phyloP scores from a whole-genome alignment of 2,797 vertebrate genomes.

The Parauchenoglanis punctatus region DNA sequence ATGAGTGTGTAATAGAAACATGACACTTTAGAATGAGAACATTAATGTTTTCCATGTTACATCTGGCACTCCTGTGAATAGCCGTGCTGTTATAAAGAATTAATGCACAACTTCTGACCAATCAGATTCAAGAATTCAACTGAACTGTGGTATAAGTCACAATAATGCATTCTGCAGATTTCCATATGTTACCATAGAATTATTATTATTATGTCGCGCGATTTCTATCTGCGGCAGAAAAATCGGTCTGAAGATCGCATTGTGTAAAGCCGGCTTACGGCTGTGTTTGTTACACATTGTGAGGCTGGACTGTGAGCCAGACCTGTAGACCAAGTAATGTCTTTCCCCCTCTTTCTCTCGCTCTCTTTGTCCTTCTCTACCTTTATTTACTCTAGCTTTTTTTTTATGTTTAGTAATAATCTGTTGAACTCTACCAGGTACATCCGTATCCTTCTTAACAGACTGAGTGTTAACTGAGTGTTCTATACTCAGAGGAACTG shows the following conservation, averaged over 20 bases:
- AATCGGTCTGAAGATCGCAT: not conserved
- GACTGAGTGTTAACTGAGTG: not conserved
- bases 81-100: not conserved
- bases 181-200: not conserved
- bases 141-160: not conserved
- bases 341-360: not conserved
- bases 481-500: slow-evolving; percentile 12
- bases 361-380: slow-evolving; percentile 2
- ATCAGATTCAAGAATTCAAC: not conserved
- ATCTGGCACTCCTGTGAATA: not conserved
- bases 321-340: slow-evolving; percentile 21
- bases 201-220: not conserved
- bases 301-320: slow-evolving; percentile 48
- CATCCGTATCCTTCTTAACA: slow-evolving; percentile 4
- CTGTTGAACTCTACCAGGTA: slow-evolving; percentile 16
- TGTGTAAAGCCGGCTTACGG: not conserved
- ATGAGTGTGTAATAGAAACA: not conserved
- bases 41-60: not conserved
- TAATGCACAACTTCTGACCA: slow-evolving; percentile 33
- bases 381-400: slow-evolving; percentile 30
- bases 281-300: slow-evolving; percentile 28
- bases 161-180: not conserved
- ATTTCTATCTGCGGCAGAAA: not conserved
- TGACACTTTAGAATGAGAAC: not conserved
- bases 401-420: not conserved